These are phyloP conservation scores for Choristoneura fumiferana DNA, from an alignment of 1,140 invertebrate species.

Conservation along the genomic window DNA sequence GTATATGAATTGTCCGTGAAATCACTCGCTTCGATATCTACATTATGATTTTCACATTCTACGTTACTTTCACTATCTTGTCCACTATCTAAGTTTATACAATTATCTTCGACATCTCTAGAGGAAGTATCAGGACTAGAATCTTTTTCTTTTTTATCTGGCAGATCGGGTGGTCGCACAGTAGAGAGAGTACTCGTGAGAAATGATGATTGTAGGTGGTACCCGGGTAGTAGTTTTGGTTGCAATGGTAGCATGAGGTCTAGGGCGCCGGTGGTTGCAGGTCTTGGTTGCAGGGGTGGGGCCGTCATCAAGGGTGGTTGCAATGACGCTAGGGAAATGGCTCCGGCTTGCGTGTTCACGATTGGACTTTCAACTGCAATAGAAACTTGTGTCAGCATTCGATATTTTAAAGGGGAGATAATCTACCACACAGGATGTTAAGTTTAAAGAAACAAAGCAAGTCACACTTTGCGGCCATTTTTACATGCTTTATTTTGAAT, in stretches of 20 bases:
- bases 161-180: constrained; percentile 65
- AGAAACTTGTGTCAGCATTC: constrained; percentile 4
- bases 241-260: constrained; percentile 83
- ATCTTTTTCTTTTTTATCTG: constrained; percentile 47
- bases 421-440: too few relatives aligned
- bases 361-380: constrained; percentile 74
- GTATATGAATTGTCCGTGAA: constrained; percentile 36
- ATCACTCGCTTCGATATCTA: constrained; percentile 27
- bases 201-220: constrained; percentile 68
- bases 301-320: constrained; percentile 72
- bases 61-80: constrained; percentile 38
- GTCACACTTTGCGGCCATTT: too few relatives aligned
- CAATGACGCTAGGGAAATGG: constrained; percentile 71
- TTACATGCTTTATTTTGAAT: too few relatives aligned
- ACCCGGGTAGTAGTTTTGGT: constrained; percentile 80
- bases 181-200: constrained; percentile 68
- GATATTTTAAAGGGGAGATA: too few relatives aligned
- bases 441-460: too few relatives aligned
- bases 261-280: constrained; percentile 82
- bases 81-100: constrained; percentile 49
- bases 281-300: constrained; percentile 81
- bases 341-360: constrained; percentile 68
- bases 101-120: constrained; percentile 26
- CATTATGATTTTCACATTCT: constrained; percentile 37
- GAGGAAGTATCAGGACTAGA: constrained; percentile 43